A percentile compares a stretch with the other conserved stretches of the same genome.
Evolutionary conservation across 1,140 invertebrate genomes (phyloP).

Genomic region (Dendroctonus valens): DNA sequence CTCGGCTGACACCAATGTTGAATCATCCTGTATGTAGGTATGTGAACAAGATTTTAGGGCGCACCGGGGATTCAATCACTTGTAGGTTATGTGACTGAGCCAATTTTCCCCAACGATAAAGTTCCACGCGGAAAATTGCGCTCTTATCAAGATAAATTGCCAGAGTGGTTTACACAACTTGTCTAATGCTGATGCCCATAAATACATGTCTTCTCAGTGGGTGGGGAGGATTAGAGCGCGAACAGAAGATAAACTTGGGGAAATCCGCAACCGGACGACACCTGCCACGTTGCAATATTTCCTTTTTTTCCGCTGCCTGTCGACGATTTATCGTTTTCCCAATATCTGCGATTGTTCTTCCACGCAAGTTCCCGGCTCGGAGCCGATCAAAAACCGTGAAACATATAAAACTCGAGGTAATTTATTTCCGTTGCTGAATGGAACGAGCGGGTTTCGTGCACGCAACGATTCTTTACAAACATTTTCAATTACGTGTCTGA

Average conservation of each 20-base stretch:
- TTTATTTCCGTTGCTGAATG: slow-evolving; percentile 24
- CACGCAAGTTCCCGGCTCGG: slow-evolving; percentile 21
- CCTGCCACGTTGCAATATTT: slow-evolving; percentile 24
- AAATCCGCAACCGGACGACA: slow-evolving; percentile 25
- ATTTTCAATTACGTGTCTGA: slow-evolving; percentile 18
- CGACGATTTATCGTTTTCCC: slow-evolving; percentile 17
- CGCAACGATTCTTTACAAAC: slow-evolving; percentile 13
- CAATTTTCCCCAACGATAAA: background rate
- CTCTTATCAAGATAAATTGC: background rate
- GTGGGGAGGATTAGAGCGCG: background rate
- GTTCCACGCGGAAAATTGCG: background rate
- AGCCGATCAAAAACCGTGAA: slow-evolving; percentile 19
- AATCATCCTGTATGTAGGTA: too few relatives aligned
- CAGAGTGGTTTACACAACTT: background rate
- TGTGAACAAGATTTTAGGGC: too few relatives aligned
- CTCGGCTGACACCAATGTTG: too few relatives aligned
- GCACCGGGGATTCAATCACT: too few relatives aligned
- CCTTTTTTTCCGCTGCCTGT: background rate
- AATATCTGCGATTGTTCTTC: slow-evolving; percentile 25
- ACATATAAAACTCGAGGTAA: slow-evolving; percentile 21
- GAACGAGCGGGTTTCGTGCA: slow-evolving; percentile 7
- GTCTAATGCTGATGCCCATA: background rate
- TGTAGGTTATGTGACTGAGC: background rate
- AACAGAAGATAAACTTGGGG: slow-evolving; percentile 22
- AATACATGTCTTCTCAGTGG: background rate